Conservation (phyloP, 2,888 invertebrate species). For the Eupithecia insigniata region DNA sequence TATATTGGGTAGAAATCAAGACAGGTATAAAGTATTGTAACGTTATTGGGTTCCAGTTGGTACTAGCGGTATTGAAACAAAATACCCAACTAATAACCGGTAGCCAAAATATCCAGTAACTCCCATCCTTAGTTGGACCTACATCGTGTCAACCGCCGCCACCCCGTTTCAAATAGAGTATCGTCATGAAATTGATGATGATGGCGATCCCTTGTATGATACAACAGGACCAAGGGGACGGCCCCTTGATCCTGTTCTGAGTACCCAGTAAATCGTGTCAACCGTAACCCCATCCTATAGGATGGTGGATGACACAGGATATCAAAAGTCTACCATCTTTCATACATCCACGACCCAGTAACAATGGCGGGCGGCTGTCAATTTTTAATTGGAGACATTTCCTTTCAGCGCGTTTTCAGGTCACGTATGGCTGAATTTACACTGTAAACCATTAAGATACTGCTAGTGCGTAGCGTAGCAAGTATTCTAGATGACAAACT, state of each 20-base stretch:
- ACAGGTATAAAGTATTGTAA: too few species aligned
- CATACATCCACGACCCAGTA: slow-evolving; percentile 47
- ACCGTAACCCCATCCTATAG: neutral
- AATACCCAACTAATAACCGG: too few species aligned
- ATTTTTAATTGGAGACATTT: slow-evolving; percentile 76
- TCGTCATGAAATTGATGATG: too few species aligned
- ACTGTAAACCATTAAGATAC: neutral
- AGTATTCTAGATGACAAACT: neutral
- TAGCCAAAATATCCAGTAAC: too few species aligned
- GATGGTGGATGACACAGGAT: neutral
- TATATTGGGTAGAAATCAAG: too few species aligned
- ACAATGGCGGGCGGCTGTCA: slow-evolving; percentile 64
- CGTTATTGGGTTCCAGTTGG: too few species aligned
- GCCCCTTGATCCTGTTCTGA: neutral
- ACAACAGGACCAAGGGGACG: too few species aligned
- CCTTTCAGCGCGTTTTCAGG: slow-evolving; percentile 66
- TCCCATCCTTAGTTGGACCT: too few species aligned
- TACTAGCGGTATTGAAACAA: too few species aligned
- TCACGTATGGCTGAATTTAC: slow-evolving; percentile 51
- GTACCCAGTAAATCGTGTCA: neutral
- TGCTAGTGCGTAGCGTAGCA: neutral
- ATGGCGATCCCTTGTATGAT: too few species aligned
- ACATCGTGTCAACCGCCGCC: too few species aligned
- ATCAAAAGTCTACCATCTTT: slow-evolving; percentile 35
- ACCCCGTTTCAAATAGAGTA: too few species aligned